Evolutionary conservation across 2,113 vertebrate genomes (phyloP), one percentile per base, ranked within the genome.

Genomic region (Ochotona princeps): DNA sequence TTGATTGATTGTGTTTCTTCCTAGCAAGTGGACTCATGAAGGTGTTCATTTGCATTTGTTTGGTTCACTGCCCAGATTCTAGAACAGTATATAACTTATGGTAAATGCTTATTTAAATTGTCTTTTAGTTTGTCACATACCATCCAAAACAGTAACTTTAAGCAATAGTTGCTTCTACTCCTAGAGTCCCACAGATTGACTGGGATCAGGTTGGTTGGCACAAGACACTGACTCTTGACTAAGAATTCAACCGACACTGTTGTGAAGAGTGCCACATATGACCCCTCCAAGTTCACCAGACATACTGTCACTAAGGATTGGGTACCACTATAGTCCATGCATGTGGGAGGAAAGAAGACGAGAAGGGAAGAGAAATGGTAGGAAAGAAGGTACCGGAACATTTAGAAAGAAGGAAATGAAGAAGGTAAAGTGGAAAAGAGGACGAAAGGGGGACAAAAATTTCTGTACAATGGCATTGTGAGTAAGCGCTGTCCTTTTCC

Each of bases 331-430:
- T 49, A 23, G 12, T 51, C n/a, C 21, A 1, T 20, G 70, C 83
- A 14, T 93, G 86, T 76, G 54, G n/a, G 70, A 78, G 30, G 63
- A 54, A 66, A 65, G 28, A 28, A 90, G 79, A 70, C 12, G 75
- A 49, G 49, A 76, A 87, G 25, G 65, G 30, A 70, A 49, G 44
- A 7, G 23, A 30, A 23, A 5, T 13, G 21, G 26, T 23, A 30
- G 20, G 32, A 92, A 15, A 49, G 85, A 90, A 78, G 30, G 11
- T 61, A 35, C 32, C 87, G 72, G 60, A 83, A 74, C 61, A 66
- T 79, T 83, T 25, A 80, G 54, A 84, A 87, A 47, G 49, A 85
- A 70, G n/a, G 28, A 57, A 79, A 61, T 54, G 49, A 94, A 81
- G 49, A 47, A 25, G 30, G 38, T 30, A 47, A 49, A 14, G 44